Conservation (phyloP, 2,113 vertebrate species). For the Albula glossodonta region DNA sequence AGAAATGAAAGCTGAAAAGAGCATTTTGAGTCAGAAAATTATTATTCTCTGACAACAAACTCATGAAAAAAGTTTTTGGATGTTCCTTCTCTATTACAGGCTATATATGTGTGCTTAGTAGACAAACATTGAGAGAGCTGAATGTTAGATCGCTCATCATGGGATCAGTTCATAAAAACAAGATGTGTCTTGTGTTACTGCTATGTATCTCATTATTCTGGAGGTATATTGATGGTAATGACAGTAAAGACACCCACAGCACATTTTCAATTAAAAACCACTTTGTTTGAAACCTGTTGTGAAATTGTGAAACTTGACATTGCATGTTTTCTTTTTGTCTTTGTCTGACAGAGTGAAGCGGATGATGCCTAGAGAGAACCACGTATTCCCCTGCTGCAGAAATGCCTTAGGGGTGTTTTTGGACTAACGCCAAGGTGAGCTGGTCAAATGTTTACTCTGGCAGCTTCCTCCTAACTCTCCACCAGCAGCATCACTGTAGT, state of each 20-base stretch:
- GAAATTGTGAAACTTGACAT: not conserved
- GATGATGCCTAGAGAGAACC: conserved; percentile 67
- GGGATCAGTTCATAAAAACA: too few species aligned
- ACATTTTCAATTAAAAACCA: not conserved
- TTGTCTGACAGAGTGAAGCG: conserved; percentile 58
- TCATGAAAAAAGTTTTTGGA: not conserved
- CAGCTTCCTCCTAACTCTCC: not conserved
- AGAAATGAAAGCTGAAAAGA: not conserved
- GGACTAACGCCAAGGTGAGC: conserved; percentile 73
- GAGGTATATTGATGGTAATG: not conserved
- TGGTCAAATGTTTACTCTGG: not conserved
- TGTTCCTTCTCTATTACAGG: not conserved
- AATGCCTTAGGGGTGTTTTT: conserved; percentile 75
- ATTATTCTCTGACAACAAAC: not conserved
- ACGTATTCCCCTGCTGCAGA: conserved; percentile 59
- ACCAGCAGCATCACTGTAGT: not conserved
- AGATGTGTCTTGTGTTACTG: not conserved
- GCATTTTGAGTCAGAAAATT: not conserved
- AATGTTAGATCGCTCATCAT: not conserved
- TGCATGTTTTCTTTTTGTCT: not conserved
- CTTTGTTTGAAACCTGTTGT: not conserved
- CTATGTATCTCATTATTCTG: not conserved
- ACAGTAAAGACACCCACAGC: not conserved
- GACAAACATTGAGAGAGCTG: not conserved
- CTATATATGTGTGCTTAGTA: not conserved